Conservation (phyloP, 2,888 invertebrate species). For the Drosophila meridionalis region DNA sequence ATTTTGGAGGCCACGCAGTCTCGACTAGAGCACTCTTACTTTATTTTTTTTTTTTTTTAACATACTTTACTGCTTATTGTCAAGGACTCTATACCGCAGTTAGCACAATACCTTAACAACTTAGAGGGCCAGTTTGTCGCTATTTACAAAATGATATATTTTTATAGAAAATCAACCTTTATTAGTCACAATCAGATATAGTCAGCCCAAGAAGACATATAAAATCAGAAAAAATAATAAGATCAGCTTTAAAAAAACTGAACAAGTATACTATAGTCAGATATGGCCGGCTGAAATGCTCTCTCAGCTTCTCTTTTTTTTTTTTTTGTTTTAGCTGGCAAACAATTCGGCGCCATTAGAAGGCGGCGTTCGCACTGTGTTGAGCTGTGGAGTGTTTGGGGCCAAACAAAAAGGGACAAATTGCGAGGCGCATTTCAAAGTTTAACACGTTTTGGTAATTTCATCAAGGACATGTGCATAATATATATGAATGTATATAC, state of each 20-base stretch:
- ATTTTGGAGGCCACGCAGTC: too few species aligned
- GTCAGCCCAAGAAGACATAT: too few species aligned
- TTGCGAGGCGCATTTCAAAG: conserved; percentile 59
- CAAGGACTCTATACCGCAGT: too few species aligned
- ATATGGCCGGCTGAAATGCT: background rate
- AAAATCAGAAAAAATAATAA: too few species aligned
- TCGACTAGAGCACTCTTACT: too few species aligned
- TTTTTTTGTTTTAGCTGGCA: conserved; percentile 51
- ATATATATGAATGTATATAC: conserved; percentile 13
- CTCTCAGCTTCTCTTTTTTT: conserved; percentile 12
- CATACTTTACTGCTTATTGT: too few species aligned
- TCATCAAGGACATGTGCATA: conserved; percentile 65
- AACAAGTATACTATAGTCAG: background rate
- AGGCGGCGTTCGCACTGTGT: conserved; percentile 15
- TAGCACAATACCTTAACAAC: too few species aligned
- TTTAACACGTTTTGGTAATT: conserved; percentile 73
- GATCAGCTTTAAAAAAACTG: background rate
- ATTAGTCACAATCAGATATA: background rate
- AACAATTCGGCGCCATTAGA: conserved; percentile 67
- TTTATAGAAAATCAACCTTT: too few species aligned
- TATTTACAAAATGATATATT: too few species aligned
- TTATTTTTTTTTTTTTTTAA: too few species aligned
- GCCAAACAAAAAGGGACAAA: conserved; percentile 31
- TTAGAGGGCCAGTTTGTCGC: too few species aligned
- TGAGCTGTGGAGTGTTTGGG: conserved; percentile 1